These are phyloP conservation scores for Autographa gamma DNA, from an alignment of 2,888 invertebrate species.

Conservation along the genomic window DNA sequence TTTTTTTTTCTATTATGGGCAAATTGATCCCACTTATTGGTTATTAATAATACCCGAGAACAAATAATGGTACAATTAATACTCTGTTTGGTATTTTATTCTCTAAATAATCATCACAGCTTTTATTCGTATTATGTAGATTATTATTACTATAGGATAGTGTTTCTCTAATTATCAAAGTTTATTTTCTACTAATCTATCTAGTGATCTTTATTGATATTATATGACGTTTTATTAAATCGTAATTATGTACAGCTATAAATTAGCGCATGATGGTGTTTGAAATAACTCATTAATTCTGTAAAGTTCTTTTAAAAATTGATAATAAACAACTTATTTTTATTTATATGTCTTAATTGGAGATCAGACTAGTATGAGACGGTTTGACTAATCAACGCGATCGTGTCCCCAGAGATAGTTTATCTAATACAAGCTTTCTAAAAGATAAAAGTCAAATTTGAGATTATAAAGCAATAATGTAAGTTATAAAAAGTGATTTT, in stretches of 20 bases:
- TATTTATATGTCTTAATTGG: slow-evolving; percentile 75
- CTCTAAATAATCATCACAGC: slow-evolving; percentile 50
- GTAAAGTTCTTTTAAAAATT: slow-evolving; percentile 63
- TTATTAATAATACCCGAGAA: too few relatives aligned
- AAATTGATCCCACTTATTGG: too few relatives aligned
- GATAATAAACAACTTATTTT: slow-evolving; percentile 68
- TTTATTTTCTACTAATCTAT: slow-evolving; percentile 56
- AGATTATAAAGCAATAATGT: slow-evolving; percentile 85
- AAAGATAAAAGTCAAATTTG: slow-evolving; percentile 85
- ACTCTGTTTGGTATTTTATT: slow-evolving; percentile 43
- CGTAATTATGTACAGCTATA: slow-evolving; percentile 61
- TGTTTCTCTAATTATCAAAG: slow-evolving; percentile 50
- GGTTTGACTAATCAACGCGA: slow-evolving; percentile 78
- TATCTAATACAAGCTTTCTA: slow-evolving; percentile 85
- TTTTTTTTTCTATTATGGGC: too few relatives aligned
- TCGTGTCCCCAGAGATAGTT: slow-evolving; percentile 81
- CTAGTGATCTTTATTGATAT: slow-evolving; percentile 57
- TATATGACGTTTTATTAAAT: slow-evolving; percentile 59
- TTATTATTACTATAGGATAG: slow-evolving; percentile 28
- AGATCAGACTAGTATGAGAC: slow-evolving; percentile 64
- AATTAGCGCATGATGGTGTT: slow-evolving; percentile 65
- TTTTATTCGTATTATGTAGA: slow-evolving; percentile 39
- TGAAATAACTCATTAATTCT: slow-evolving; percentile 66
- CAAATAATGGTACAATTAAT: too few relatives aligned
- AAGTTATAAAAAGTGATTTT: slow-evolving; percentile 83